These are phyloP conservation scores for Trichogramma pretiosum DNA, from an alignment of 1,140 invertebrate species.

Conservation along the genomic window DNA sequence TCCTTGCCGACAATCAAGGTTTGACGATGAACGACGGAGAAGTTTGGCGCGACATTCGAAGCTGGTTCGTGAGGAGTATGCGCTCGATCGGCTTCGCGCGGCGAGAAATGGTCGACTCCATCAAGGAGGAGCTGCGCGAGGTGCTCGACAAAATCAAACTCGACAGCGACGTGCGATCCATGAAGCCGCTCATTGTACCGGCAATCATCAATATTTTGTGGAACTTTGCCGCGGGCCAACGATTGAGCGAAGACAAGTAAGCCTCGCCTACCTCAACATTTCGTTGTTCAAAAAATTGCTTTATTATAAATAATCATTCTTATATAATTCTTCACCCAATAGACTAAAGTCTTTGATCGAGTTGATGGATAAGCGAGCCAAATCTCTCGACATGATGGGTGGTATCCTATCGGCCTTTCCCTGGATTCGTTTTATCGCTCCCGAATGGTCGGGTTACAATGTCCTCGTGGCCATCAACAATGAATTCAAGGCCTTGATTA, in stretches of 20 bases:
- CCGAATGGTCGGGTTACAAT: constrained; percentile 58
- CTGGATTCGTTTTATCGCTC: constrained; percentile 60
- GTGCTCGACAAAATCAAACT: constrained; percentile 43
- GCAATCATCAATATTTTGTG: constrained; percentile 68
- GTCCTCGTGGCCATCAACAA: constrained; percentile 55
- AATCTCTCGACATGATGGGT: constrained; percentile 61
- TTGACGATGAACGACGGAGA: constrained; percentile 69
- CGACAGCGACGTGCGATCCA: constrained; percentile 35
- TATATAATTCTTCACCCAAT: neutral
- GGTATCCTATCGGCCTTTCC: constrained; percentile 59
- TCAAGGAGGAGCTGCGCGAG: constrained; percentile 53
- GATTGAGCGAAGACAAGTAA: constrained; percentile 37
- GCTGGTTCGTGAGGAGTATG: constrained; percentile 63
- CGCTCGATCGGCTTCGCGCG: constrained; percentile 67
- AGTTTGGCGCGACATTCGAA: constrained; percentile 65
- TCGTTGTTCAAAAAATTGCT: neutral
- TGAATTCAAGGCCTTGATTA: constrained; percentile 50
- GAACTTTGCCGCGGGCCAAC: constrained; percentile 59
- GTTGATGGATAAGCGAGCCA: constrained; percentile 53
- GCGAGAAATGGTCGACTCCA: constrained; percentile 59
- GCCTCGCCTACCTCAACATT: neutral
- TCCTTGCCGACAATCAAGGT: constrained; percentile 35
- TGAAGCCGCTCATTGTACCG: constrained; percentile 44
- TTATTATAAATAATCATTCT: too few species aligned
- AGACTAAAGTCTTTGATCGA: constrained; percentile 52